phyloP scores from a whole-genome alignment of 1,140 invertebrate species.

The Onthophagus taurus region DNA sequence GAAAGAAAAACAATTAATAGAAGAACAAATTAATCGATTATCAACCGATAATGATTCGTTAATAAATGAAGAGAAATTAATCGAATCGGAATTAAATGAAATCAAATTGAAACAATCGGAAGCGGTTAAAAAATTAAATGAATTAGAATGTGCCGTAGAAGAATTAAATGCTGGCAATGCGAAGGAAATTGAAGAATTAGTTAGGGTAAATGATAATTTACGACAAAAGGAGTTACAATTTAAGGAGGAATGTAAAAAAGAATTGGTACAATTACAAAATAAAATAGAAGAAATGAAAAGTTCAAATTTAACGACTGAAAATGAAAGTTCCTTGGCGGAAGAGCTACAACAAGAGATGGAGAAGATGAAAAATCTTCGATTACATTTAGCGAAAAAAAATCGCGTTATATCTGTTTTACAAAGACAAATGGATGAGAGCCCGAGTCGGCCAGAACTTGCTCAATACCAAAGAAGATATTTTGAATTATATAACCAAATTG shows the following conservation, averaged over 20 bases:
- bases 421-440: constrained; percentile 81
- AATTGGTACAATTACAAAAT: constrained; percentile 49
- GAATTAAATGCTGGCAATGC: constrained; percentile 31
- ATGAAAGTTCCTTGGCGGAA: too few species aligned
- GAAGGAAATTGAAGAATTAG: constrained; percentile 53
- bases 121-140: constrained; percentile 4
- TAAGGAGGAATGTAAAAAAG: constrained; percentile 62
- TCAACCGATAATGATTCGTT: background rate
- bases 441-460: constrained; percentile 80
- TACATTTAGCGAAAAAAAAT: constrained; percentile 71
- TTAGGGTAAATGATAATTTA: constrained; percentile 62
- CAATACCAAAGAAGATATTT: constrained; percentile 94
- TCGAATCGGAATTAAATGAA: background rate
- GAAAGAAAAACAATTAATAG: constrained; percentile 6
- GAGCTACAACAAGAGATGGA: constrained; percentile 50
- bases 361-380: constrained; percentile 45
- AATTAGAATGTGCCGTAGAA: constrained; percentile 11
- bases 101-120: constrained; percentile 4
- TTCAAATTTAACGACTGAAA: too few species aligned
- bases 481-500: constrained; percentile 94
- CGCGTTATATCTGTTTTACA: constrained; percentile 68
- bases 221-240: constrained; percentile 66
- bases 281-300: too few species aligned
- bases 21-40: constrained; percentile 4
- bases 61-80: background rate